Evolutionary conservation across 2,113 vertebrate genomes (phyloP).

Genomic region (Tyrannus savana): DNA sequence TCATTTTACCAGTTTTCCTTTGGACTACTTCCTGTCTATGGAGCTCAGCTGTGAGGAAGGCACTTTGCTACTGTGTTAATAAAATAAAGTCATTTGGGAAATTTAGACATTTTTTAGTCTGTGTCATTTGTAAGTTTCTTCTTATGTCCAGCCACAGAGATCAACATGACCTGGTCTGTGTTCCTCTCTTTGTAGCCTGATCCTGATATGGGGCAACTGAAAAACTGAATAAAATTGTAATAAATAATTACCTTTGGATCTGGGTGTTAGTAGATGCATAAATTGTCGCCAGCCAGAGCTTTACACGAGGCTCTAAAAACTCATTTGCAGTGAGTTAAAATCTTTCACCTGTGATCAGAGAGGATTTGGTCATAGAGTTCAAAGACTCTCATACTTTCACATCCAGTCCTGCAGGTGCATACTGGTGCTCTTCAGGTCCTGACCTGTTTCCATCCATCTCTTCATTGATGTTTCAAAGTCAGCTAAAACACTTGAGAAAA

Average conservation of each 20-base stretch:
- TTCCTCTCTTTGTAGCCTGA: not conserved
- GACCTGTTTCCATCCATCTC: not conserved
- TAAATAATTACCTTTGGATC: not conserved
- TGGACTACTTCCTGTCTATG: not conserved
- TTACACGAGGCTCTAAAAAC: not conserved
- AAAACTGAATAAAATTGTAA: not conserved
- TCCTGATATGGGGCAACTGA: not conserved
- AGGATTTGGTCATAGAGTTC: not conserved
- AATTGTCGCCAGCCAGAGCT: not conserved
- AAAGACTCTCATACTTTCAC: not conserved
- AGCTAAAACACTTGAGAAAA: not conserved
- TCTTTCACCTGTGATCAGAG: not conserved
- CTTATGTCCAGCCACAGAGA: not conserved
- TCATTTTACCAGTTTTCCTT: not conserved
- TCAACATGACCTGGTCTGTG: rapidly evolving
- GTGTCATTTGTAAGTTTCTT: not conserved
- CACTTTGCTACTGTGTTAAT: not conserved
- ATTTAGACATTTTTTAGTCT: not conserved
- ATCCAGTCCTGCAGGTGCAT: not conserved
- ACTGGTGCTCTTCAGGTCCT: not conserved
- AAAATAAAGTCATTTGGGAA: not conserved
- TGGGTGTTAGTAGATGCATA: not conserved
- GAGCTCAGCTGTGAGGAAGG: not conserved
- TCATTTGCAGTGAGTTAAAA: not conserved
- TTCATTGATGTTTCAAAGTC: not conserved